A percentile compares a stretch with the other conserved stretches of the same genome.
Evolutionary conservation across 2,113 vertebrate species (phyloP).

Genomic region (Tricholaema leucomelas): DNA sequence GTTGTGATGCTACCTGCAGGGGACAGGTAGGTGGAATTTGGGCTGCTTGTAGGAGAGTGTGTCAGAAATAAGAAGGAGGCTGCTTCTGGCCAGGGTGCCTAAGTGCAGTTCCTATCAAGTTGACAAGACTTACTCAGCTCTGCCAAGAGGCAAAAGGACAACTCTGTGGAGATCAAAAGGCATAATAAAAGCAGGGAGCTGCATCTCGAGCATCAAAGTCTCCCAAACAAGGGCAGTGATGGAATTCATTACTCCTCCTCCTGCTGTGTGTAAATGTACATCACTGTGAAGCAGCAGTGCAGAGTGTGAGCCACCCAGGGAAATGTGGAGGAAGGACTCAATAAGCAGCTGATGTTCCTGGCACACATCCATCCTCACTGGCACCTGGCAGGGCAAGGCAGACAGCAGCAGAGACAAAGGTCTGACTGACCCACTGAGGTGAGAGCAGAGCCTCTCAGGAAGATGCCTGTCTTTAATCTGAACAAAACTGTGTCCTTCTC

Average conservation of each 20-base stretch:
- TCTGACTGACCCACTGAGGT: background rate
- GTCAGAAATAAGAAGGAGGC: background rate
- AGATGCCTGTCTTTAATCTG: background rate
- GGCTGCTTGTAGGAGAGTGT: background rate
- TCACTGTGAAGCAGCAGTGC: constrained; percentile 22
- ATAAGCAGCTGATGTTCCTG: background rate
- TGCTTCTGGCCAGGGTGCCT: background rate
- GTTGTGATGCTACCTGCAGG: background rate
- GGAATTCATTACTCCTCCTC: constrained; percentile 40
- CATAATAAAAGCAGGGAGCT: constrained; percentile 8
- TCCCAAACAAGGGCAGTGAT: constrained; percentile 19
- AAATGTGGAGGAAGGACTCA: background rate
- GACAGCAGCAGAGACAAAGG: background rate
- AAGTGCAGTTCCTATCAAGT: constrained; percentile 27
- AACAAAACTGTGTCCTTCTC: background rate
- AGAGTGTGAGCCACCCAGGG: background rate
- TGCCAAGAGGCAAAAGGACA: background rate
- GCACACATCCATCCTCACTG: background rate
- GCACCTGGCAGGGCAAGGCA: background rate
- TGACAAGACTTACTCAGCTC: constrained; percentile 11
- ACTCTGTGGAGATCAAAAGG: constrained; percentile 42
- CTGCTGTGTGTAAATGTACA: constrained; percentile 13
- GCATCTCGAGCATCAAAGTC: background rate
- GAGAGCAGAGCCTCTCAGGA: background rate
- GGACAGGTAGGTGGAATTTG: background rate